Base-by-base conservation (phyloP, 2,888 invertebrate genomes). In the Parapristionchus giblindavisi region DNA sequence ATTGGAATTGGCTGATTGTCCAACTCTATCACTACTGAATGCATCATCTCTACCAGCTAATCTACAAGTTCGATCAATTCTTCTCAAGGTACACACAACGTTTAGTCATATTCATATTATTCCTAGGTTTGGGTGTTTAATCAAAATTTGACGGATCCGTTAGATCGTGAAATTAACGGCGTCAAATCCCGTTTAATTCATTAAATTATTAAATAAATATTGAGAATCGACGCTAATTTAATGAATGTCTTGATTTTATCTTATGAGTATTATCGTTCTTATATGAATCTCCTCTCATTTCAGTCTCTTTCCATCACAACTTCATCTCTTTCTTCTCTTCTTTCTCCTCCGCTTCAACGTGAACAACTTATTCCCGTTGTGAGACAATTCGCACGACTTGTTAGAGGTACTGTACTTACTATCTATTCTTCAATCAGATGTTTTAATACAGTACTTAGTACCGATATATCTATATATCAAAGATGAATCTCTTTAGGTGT, bases 41-140 rank as follows among this genome's bases (percentile, higher is more conserved):
- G 70, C 70, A 14, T 71, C 70, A 2, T 24, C 54, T 40, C 70
- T 71, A 5, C 70, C 70, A 29, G 38, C 29, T n/a, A 43, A 71
- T 56, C 56, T 71, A 11, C 70, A 71, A 48, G 48, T 71, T 5
- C 40, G 70, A 56, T 71, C 70, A 2, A 29, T 71, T 0, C 29
- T 71, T 4, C 70, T 71, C 54, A 71, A 71, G 70, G 70, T 71
- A n/a, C 54, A n/a, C 3, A 40, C n/a, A n/a, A n/a, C n/a, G n/a
- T n/a, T n/a, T n/a, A n/a, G n/a, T n/a, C n/a, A n/a, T n/a, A n/a
- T n/a, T n/a, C n/a, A n/a, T n/a, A n/a, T n/a, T n/a, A n/a, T n/a
- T n/a, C n/a, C n/a, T n/a, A 48, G 48, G 48, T 48, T 48, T 48
- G 11, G 48, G n/a, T n/a, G n/a, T n/a, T n/a, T n/a, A n/a, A n/a